Base-by-base conservation (phyloP, 2,797 vertebrate species). In the Lithobates sylvaticus region DNA sequence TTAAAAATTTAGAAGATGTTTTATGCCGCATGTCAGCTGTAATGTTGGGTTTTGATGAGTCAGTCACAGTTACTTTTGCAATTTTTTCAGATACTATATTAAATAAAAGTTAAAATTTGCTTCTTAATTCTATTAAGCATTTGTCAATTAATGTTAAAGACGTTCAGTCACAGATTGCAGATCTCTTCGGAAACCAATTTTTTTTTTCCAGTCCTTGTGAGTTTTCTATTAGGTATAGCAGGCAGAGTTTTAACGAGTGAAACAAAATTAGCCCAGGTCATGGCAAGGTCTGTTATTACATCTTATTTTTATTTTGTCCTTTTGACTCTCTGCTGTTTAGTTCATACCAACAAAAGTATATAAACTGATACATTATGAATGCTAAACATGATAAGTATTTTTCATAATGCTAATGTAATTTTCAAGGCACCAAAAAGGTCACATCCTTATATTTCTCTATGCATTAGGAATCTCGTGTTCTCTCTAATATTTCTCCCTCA, bases 391-490 rank as follows among this genome's bases (percentile, higher is more conserved):
- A 92, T 92, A 92, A 93, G 91, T 95, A 94, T 95, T 94, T 94
- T 94, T 95, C 92, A 94, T 94, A 94, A 94, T 94, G 92, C 90
- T 95, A 93, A 94, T 95, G 91, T 93, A 93, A 95, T 95, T 95
- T 94, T 92, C 90, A 92, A 93, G 92, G 91, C 92, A 92, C 91
- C 90, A 90, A 90, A 94, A 95, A 95, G 92, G 92, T 94, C 94
- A 94, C 89, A 92, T 90, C 91, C 88, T 87, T 90, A 89, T 76
- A 73, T 93, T 90, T 94, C 90, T 91, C 50, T 93, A 90, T 94
- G 92, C 90, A 94, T 94, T 95, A 93, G 93, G 92, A 93, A 91
- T 91, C 93, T 94, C 92, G 91, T 90, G 93, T 93, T 93, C 91
- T 90, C 90, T 93, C 94, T 94, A 93, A 94, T 94, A 94, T 94